phyloP scores from a whole-genome alignment of 2,113 vertebrate species.

The Regulus satrapa region DNA sequence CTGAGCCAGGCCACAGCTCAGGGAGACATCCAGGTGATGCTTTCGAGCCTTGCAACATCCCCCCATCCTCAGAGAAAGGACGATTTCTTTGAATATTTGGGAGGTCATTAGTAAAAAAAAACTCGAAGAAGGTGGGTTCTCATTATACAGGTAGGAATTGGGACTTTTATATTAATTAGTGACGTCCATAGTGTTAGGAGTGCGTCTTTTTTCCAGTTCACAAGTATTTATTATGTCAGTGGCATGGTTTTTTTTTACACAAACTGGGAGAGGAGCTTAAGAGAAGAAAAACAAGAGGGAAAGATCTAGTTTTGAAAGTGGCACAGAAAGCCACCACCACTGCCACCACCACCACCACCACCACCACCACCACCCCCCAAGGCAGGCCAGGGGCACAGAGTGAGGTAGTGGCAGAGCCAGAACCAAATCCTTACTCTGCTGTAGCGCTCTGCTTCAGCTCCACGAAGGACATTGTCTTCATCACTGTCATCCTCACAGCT shows the following conservation, averaged over 20 bases:
- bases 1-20: background rate
- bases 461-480: background rate
- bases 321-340: background rate
- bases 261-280: background rate
- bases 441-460: constrained; percentile 63
- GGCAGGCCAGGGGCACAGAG: background rate
- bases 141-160: background rate
- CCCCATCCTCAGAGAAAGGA: background rate
- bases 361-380: background rate
- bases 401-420: background rate
- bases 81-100: background rate
- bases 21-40: background rate
- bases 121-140: background rate
- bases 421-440: constrained; percentile 67
- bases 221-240: background rate
- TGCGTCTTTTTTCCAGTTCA: background rate
- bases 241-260: background rate
- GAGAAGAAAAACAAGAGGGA: background rate
- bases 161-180: background rate
- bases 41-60: background rate
- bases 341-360: background rate
- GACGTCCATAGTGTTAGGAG: background rate
- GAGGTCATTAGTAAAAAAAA: background rate
- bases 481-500: background rate
- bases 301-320: background rate